Evolutionary conservation across 2,113 vertebrate genomes (phyloP).

Genomic region (Athene cunicularia): DNA sequence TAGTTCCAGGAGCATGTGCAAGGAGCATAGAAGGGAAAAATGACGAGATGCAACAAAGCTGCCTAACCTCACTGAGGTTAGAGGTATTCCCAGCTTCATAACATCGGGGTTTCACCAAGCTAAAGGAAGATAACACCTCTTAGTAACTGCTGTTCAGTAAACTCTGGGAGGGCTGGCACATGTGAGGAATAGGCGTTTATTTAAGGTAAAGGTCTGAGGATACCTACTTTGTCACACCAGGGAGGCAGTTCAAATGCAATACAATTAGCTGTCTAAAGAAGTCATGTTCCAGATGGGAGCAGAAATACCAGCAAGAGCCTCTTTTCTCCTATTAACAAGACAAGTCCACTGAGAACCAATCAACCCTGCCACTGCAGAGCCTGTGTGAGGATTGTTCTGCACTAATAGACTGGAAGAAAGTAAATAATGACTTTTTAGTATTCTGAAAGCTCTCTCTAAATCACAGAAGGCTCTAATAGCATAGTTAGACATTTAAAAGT

Average conservation of each 20-base stretch:
- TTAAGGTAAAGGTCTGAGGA: neutral
- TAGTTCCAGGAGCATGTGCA: neutral
- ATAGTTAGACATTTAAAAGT: conserved; percentile 34
- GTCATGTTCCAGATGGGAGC: neutral
- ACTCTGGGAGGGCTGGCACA: neutral
- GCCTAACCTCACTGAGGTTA: neutral
- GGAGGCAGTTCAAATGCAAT: neutral
- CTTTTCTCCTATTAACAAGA: conserved; percentile 8
- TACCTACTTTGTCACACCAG: neutral
- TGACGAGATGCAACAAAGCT: neutral
- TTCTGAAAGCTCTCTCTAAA: conserved; percentile 43
- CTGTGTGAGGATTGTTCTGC: neutral
- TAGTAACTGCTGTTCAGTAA: neutral
- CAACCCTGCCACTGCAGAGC: neutral
- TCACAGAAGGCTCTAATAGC: conserved; percentile 45
- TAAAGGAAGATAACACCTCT: neutral
- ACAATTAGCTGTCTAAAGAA: neutral
- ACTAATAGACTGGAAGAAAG: conserved; percentile 52
- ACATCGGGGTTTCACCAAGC: accelerated
- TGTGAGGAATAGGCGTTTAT: neutral
- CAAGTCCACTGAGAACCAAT: conserved; percentile 14
- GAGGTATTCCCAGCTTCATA: neutral
- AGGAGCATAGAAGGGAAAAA: neutral
- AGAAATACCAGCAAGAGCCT: neutral
- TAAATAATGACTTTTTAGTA: conserved; percentile 62